Conservation (phyloP, 2,888 invertebrate genomes). For the Taphrorychus bicolor region DNA sequence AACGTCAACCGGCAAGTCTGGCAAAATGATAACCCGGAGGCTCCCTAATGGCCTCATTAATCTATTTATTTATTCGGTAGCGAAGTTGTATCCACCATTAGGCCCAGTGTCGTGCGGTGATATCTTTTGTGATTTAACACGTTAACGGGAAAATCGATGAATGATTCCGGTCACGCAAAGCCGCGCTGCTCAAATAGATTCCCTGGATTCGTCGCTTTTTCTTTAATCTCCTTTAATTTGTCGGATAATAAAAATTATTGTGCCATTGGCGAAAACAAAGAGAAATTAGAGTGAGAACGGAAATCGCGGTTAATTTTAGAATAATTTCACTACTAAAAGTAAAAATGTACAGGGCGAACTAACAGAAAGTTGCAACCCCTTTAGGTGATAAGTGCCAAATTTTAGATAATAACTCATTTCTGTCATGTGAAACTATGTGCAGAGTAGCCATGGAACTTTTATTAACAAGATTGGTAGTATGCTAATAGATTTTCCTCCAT, state of each 20-base stretch:
- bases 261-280: too few species aligned
- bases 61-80: conserved; percentile 33
- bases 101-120: conserved; percentile 24
- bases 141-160: conserved; percentile 31
- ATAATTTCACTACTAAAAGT: too few species aligned
- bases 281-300: too few species aligned
- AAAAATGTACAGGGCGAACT: too few species aligned
- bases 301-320: too few species aligned
- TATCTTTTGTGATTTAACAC: conserved; percentile 36
- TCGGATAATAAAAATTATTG: not conserved
- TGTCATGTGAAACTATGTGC: too few species aligned
- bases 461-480: too few species aligned
- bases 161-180: conserved; percentile 28
- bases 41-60: conserved; percentile 29
- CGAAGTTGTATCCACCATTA: conserved; percentile 30
- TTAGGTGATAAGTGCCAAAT: too few species aligned
- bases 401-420: too few species aligned
- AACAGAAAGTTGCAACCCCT: too few species aligned
- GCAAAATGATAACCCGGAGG: conserved; percentile 16
- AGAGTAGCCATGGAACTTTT: too few species aligned
- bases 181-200: conserved; percentile 17
- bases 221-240: not conserved
- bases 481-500: too few species aligned
- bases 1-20: conserved; percentile 22
- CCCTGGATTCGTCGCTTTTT: not conserved